A percentile compares a stretch with the other conserved stretches of the same genome.
Conservation (phyloP, 2,888 invertebrate genomes). For the Dolichopus griseipennis region DNA sequence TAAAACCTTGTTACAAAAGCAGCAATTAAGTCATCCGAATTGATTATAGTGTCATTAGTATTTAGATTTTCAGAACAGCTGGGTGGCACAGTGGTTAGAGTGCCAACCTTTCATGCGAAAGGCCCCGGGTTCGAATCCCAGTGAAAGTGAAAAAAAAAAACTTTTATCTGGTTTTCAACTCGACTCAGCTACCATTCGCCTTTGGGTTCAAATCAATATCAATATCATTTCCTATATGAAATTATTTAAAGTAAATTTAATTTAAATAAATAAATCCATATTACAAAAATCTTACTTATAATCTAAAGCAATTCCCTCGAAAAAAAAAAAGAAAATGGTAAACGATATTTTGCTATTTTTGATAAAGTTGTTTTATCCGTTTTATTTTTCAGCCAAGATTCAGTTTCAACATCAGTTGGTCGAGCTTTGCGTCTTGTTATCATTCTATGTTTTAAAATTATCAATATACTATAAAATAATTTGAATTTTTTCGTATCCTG, state of each 20-base stretch:
- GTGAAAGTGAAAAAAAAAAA: no score
- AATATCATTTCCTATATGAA: conserved; percentile 33
- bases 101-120: no score
- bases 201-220: conserved; percentile 41
- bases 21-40: conserved; percentile 25
- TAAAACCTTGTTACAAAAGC: conserved; percentile 35
- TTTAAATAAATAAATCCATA: conserved; percentile 29
- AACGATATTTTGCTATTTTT: conserved; percentile 41
- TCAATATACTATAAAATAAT: conserved; percentile 38
- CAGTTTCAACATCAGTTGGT: conserved; percentile 38
- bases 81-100: no score
- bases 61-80: conserved; percentile 41
- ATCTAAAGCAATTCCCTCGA: neutral
- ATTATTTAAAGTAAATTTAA: neutral
- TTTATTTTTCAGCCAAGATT: conserved; percentile 39
- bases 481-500: conserved; percentile 32
- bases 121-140: no score
- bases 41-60: conserved; percentile 25
- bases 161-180: no score
- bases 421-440: conserved; percentile 34
- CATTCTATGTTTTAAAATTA: conserved; percentile 42
- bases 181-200: conserved; percentile 40
- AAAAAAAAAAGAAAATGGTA: conserved; percentile 36
- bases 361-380: conserved; percentile 38
- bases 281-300: neutral